Conservation (phyloP, 2,797 vertebrate species). For the Hypotaenidia philippensis region DNA sequence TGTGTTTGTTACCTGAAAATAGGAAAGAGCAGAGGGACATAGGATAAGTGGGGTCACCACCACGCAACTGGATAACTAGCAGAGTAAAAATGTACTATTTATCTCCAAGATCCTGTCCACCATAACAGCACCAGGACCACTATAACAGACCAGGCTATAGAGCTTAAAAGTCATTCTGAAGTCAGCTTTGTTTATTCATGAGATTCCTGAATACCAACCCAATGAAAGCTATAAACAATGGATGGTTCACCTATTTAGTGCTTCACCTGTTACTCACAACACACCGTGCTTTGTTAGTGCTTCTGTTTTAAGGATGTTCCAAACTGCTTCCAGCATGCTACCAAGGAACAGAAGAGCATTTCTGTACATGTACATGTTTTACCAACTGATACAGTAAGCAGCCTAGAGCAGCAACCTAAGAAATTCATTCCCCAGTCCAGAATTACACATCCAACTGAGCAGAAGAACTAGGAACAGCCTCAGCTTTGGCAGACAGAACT, state of each 20-base stretch:
- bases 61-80: background rate
- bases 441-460: background rate
- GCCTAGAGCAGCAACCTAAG: background rate
- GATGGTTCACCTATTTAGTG: background rate
- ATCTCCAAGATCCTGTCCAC: background rate
- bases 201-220: background rate
- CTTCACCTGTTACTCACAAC: background rate
- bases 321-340: background rate
- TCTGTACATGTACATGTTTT: background rate
- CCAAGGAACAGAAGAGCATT: background rate
- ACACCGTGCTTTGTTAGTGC: background rate
- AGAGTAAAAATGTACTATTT: background rate
- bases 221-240: background rate
- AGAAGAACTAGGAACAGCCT: background rate
- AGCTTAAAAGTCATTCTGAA: background rate
- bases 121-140: background rate
- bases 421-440: background rate
- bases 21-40: background rate
- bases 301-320: background rate
- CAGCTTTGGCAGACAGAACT: background rate
- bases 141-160: background rate
- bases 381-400: background rate
- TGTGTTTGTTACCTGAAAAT: background rate
- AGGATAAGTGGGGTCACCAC: background rate
- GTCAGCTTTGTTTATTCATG: background rate